Base-by-base conservation (phyloP, 2,113 vertebrate species). In the Coreoperca whiteheadi region DNA sequence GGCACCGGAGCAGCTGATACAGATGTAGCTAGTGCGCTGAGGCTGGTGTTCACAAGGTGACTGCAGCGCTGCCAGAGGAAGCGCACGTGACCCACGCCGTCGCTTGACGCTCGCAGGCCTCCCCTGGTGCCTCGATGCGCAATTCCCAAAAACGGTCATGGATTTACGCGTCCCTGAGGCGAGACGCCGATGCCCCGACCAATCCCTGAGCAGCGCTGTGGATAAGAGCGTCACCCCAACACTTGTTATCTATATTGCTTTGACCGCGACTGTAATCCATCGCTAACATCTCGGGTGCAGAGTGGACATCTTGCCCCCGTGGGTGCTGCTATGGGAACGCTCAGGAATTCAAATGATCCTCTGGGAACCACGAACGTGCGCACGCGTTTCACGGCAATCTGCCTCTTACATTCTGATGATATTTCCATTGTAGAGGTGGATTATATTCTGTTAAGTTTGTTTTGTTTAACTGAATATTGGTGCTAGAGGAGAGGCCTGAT, bases 1-100 rank as follows among this genome's bases (percentile, higher is more conserved):
- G 3, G 67, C 63, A 34, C 4, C 41, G 32, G 48, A 81, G 73
- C 85, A 56, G 87, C 78, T 61, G 79, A 79, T 74, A 57, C 74
- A 72, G 71, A 88, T 65, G 83, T 74, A 79, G 57, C 20, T 46
- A 21, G 16, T 4, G 28, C 56, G 15, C 9, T 14, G 6, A 28
- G 32, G 21, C 30, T 14, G 67, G 77, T 76, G 81, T 65, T 81
- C 32, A 80, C 71, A 84, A 8, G 70, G 64, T 1, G 54, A 34
- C 34, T 53, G 50, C 73, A 6, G 32, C 3, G 25, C 69, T 25
- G 75, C 64, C 71, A 78, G 23, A 78, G 51, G 74, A 70, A 76
- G 59, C 48, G 21, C 61, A 71, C 68, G 9, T 32, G 59, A 71
- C 32, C 23, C 51, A 51, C 68, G 41, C 10, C 28, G 32, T 61